Conservation (phyloP, 2,113 vertebrate genomes). For the Cyanistes caeruleus region DNA sequence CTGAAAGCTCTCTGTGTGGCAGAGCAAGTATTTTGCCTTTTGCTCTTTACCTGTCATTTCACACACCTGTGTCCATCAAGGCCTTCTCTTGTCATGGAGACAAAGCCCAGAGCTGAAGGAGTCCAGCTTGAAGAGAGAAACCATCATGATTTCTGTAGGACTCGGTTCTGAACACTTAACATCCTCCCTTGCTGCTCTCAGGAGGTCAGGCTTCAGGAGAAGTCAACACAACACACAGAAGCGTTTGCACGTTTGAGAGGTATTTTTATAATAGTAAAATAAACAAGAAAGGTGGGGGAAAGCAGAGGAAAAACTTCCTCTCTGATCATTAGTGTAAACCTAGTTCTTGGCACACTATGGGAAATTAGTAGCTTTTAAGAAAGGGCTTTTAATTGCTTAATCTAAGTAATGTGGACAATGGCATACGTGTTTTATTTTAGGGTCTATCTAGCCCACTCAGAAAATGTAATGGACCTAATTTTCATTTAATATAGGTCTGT, state of each 20-base stretch:
- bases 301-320: background rate
- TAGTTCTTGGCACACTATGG: constrained; percentile 66
- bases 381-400: constrained; percentile 85
- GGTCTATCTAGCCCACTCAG: constrained; percentile 81
- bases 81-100: background rate
- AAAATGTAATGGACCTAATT: constrained; percentile 86
- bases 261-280: constrained; percentile 7
- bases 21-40: background rate
- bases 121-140: background rate
- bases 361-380: constrained; percentile 79
- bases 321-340: constrained; percentile 64
- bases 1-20: background rate
- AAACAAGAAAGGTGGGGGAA: constrained; percentile 33
- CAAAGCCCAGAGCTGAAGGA: background rate
- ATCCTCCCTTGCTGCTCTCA: background rate
- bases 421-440: constrained; percentile 85
- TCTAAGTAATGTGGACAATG: constrained; percentile 80
- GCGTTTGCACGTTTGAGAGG: background rate
- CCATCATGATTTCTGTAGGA: background rate
- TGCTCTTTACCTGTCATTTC: background rate
- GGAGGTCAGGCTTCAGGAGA: background rate
- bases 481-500: constrained; percentile 86
- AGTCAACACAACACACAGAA: background rate
- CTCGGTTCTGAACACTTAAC: background rate
- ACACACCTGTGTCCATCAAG: background rate